Percentiles rank a stretch among this genome's conserved stretches.
These are phyloP conservation scores for Catocala nupta DNA, from an alignment of 2,888 invertebrate species.

Conservation along the genomic window DNA sequence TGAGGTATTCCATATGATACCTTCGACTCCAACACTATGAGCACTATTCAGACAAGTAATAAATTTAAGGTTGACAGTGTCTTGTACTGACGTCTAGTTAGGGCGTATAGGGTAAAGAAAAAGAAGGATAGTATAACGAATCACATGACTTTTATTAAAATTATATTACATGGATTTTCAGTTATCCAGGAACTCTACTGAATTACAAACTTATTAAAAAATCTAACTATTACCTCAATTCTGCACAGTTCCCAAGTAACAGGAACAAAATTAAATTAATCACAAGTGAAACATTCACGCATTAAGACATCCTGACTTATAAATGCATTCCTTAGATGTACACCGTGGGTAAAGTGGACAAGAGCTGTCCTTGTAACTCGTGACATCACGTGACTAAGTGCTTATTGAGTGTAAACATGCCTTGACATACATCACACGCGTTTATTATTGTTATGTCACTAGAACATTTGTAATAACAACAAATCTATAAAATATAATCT, in stretches of 20 bases:
- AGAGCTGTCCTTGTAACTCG: conserved; percentile 18
- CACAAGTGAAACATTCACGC: conserved; percentile 9
- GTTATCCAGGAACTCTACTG: conserved; percentile 24
- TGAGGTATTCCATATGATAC: too few species aligned
- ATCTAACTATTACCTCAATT: conserved; percentile 11
- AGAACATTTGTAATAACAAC: conserved; percentile 24
- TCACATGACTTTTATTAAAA: conserved; percentile 50
- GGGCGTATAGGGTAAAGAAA: neutral
- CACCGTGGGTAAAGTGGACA: neutral
- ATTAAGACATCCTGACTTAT: conserved; percentile 3
- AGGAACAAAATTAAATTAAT: conserved; percentile 11
- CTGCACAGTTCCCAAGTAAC: conserved; percentile 19
- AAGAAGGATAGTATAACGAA: conserved; percentile 24
- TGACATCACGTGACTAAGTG: conserved; percentile 3
- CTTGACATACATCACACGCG: conserved; percentile 4
- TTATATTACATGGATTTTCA: conserved; percentile 37
- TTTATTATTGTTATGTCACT: conserved; percentile 1
- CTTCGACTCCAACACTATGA: too few species aligned
- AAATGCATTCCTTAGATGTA: conserved; percentile 3
- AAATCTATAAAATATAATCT: conserved; percentile 24
- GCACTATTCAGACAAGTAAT: too few species aligned
- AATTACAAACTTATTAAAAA: conserved; percentile 16
- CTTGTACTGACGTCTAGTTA: too few species aligned
- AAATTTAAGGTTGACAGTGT: too few species aligned
- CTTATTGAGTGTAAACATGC: conserved; percentile 12